Evolutionary conservation across 2,797 vertebrate genomes (phyloP).

Genomic region (Botia kubotai): DNA sequence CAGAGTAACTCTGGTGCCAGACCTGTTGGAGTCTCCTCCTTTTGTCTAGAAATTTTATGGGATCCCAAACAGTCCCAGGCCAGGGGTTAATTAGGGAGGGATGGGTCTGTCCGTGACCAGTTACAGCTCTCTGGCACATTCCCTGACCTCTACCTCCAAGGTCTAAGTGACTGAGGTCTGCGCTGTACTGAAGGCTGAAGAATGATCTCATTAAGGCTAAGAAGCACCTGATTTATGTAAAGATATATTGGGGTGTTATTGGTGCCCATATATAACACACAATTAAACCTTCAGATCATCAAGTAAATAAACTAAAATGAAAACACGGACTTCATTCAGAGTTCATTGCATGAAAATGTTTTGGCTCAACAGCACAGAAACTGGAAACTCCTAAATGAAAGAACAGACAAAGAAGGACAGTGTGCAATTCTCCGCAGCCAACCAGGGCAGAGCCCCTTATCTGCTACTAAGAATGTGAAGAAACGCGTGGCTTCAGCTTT

Average conservation of each 20-base stretch:
- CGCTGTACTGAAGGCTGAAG: slow-evolving; percentile 3
- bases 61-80: slow-evolving; percentile 70
- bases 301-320: not conserved
- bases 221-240: not conserved
- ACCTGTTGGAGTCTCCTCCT: slow-evolving; percentile 54
- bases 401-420: not conserved
- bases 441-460: slow-evolving; percentile 31
- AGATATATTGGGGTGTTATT: not conserved
- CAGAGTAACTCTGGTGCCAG: slow-evolving; percentile 69
- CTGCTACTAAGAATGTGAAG: slow-evolving; percentile 41
- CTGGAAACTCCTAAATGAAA: not conserved
- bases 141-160: slow-evolving; percentile 60
- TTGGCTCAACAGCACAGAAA: not conserved
- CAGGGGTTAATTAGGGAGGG: slow-evolving; percentile 66
- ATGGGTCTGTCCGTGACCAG: slow-evolving; percentile 56
- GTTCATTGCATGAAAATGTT: not conserved
- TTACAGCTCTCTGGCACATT: slow-evolving; percentile 63
- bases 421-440: not conserved
- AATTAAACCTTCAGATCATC: not conserved
- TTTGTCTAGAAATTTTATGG: slow-evolving; percentile 58
- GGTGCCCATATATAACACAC: not conserved
- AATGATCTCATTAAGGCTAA: not conserved
- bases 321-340: not conserved
- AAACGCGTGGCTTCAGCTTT: slow-evolving; percentile 15
- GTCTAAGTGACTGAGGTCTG: slow-evolving; percentile 12